Conservation (phyloP, 1,140 invertebrate genomes). For the Drosophila asahinai region DNA sequence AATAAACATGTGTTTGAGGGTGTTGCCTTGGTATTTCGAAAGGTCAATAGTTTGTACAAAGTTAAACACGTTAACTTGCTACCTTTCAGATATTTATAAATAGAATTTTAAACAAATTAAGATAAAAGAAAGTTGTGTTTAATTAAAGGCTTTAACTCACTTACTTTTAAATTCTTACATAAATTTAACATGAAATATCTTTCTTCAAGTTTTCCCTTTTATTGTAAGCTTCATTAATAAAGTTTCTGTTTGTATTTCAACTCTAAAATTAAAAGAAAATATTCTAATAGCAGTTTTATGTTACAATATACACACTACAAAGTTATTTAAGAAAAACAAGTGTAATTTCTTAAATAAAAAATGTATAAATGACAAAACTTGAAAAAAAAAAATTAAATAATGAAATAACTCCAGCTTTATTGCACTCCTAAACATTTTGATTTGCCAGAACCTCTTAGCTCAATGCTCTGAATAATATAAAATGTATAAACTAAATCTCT, state of each 20-base stretch:
- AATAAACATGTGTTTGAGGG: constrained; percentile 28
- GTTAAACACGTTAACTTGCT: neutral
- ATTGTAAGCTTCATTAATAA: neutral
- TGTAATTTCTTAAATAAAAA: neutral
- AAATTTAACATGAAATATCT: no score
- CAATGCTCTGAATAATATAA: constrained; percentile 11
- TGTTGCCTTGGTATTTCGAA: neutral
- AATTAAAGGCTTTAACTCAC: no score
- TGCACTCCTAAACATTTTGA: neutral
- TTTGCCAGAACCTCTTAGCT: neutral
- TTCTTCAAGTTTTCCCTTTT: no score
- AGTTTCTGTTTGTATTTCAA: neutral
- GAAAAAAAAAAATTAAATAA: neutral
- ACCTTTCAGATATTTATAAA: neutral
- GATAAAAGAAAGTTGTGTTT: no score
- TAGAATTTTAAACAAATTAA: no score
- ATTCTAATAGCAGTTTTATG: neutral
- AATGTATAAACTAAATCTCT: constrained; percentile 1
- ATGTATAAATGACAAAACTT: neutral
- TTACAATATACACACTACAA: neutral
- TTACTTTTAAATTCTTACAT: no score
- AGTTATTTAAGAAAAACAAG: neutral
- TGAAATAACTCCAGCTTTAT: no score
- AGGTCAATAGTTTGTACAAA: constrained; percentile 8
- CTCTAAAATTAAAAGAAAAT: neutral